phyloP scores from a whole-genome alignment of 2,113 vertebrate genomes.

The Strigops habroptila region DNA sequence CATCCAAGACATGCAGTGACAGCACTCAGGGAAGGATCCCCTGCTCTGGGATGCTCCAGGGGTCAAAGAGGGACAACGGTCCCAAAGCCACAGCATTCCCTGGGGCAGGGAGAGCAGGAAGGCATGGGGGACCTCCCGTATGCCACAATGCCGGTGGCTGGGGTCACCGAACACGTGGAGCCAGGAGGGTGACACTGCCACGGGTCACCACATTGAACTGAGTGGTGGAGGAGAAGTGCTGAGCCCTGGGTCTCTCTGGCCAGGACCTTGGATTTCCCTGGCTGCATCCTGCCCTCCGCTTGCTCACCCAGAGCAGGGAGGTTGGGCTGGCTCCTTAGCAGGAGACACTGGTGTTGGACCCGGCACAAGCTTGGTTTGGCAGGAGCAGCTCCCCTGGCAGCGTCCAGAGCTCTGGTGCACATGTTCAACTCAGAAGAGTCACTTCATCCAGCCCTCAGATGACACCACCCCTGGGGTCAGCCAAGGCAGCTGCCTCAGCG shows the following conservation, averaged over 20 bases:
- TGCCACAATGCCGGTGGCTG: neutral
- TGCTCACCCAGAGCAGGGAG: neutral
- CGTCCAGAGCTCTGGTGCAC: rapidly evolving
- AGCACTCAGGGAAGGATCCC: neutral
- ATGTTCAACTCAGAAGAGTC: neutral
- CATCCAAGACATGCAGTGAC: no score
- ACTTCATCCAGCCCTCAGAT: neutral
- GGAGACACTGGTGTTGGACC: neutral
- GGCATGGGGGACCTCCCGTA: neutral
- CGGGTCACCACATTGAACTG: rapidly evolving
- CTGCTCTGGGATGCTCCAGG: neutral
- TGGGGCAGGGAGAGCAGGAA: neutral
- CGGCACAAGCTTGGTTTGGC: neutral
- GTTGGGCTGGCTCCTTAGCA: neutral
- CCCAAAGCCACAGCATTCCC: neutral
- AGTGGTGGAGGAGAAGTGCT: neutral
- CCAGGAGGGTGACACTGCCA: neutral
- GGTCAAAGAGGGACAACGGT: neutral
- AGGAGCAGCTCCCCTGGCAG: neutral
- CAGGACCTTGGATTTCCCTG: neutral
- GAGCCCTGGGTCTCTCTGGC: neutral
- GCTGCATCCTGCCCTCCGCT: neutral
- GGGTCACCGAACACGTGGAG: neutral
- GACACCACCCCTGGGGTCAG: neutral
- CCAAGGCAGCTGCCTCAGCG: neutral